phyloP scores from a whole-genome alignment of 2,113 vertebrate genomes.

The Pogonocichla stellata region DNA sequence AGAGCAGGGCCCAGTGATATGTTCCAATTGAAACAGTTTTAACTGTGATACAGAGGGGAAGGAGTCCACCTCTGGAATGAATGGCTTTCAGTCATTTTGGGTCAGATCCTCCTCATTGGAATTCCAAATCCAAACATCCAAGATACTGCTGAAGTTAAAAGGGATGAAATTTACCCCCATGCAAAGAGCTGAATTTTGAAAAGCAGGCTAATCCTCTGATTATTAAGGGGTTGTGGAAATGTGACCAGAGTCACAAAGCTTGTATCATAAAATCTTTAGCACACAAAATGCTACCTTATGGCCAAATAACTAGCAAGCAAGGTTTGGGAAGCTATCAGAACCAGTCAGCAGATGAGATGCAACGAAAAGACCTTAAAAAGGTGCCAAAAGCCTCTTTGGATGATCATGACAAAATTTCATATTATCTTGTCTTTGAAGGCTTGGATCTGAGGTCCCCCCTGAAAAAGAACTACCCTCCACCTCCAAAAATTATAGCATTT shows the following conservation, averaged over 20 bases:
- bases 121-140: conserved; percentile 32
- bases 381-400: neutral
- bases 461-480: neutral
- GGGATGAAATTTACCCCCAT: conserved; percentile 22
- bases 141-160: neutral
- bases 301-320: neutral
- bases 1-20: neutral
- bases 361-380: neutral
- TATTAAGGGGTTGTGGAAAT: neutral
- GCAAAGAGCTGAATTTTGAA: conserved; percentile 10
- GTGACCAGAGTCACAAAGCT: neutral
- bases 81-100: neutral
- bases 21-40: neutral
- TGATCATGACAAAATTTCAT: neutral
- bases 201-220: neutral
- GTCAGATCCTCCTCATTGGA: conserved; percentile 10
- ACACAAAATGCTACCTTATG: neutral
- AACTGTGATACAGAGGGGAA: neutral
- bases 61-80: neutral
- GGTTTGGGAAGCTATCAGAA: conserved; percentile 52
- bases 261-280: neutral
- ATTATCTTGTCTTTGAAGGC: neutral
- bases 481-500: neutral
- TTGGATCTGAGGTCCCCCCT: neutral
- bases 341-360: neutral